Percentiles rank a stretch among this genome's conserved stretches.
phyloP scores from a whole-genome alignment of 2,797 vertebrate genomes.

The Anomalospiza imberbis region DNA sequence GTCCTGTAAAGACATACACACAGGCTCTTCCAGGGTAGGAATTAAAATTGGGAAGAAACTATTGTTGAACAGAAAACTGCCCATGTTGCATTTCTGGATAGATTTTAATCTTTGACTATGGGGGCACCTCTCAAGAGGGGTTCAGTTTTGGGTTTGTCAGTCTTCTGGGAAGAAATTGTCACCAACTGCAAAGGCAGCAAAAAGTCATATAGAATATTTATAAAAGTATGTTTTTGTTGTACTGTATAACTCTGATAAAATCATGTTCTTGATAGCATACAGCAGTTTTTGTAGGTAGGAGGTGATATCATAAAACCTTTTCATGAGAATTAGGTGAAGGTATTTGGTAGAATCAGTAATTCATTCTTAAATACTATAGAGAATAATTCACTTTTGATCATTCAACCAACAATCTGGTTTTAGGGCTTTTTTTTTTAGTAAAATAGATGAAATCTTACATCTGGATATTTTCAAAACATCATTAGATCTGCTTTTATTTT shows the following conservation, averaged over 20 bases:
- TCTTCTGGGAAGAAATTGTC: not conserved
- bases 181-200: not conserved
- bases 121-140: not conserved
- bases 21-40: not conserved
- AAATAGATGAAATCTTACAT: not conserved
- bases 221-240: not conserved
- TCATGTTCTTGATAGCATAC: not conserved
- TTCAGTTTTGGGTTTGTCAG: not conserved
- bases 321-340: not conserved
- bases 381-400: not conserved
- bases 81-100: not conserved
- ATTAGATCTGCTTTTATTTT: not conserved
- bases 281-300: not conserved
- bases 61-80: not conserved
- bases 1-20: not conserved
- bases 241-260: not conserved
- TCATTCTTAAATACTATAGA: not conserved
- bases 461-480: not conserved
- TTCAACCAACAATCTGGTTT: not conserved
- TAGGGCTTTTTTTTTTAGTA: not conserved
- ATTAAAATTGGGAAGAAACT: not conserved
- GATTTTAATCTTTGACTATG: not conserved
- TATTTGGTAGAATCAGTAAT: not conserved
- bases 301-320: not conserved
- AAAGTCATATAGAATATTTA: not conserved